Evolutionary conservation across 92 coral and sea anemone species (phyloP), one percentile per base, ranked within the genome.

Genomic region (Heliopora coerulea): DNA sequence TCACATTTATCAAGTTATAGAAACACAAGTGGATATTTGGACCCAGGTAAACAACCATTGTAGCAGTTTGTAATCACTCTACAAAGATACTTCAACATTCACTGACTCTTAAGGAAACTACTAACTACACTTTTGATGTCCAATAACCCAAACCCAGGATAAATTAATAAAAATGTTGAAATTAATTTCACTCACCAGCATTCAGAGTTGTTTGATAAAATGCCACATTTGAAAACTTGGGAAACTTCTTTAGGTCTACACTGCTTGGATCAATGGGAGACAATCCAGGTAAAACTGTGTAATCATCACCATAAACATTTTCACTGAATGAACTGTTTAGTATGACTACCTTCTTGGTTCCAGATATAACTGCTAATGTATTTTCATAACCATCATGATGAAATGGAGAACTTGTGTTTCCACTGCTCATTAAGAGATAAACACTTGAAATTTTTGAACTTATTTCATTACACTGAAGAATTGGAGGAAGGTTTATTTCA

Each of bases 341-440:
- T 18, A 95, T 61, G 28, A 81, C 72, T 19, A 95, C 64, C 17
- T 83, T 87, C 73, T 95, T 95, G 40, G 86, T 79, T 18, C 99
- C 99, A 8, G 99, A 90, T 59, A 95, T 44, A 10, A 88, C 57
- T 0, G 95, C 74, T 17, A 95, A 54, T 25, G 90, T 56, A 59
- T 95, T 95, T 48, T 90, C 99, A 72, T 85, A 95, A 7, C 99
- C 99, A 78, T 95, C 99, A 23, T 95, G 99, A 61, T 95, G 99
- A 10, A 90, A 78, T 23, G 99, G 88, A 11, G 98, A 93, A 26
- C 83, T 90, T 0, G 98, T 85, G 42, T 81, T 69, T 9, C 98
- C 98, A 57, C 89, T 85, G 41, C 83, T 93, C 75, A 93, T 73
- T 23, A 93, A 77, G 33, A 93, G 59, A 49, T 83, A 82, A 29